Evolutionary conservation across 1,140 invertebrate species (phyloP), one percentile per base, ranked within the genome.

Genomic region (Carposina sasakii): DNA sequence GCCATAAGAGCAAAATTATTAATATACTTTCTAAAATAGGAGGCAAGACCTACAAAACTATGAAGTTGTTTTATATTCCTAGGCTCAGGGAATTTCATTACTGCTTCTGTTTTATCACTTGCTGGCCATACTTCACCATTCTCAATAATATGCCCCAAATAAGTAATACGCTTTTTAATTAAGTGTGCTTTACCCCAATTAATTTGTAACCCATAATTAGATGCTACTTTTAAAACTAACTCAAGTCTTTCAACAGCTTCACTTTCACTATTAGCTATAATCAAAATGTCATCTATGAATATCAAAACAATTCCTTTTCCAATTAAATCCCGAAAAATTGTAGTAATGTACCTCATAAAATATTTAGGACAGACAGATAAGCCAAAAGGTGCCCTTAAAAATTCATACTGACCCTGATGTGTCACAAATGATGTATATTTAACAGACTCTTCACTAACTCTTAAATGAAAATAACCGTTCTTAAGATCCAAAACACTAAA

Each of bases 11-110:
- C 40, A 42, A 24, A 42, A 9, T 26, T 3, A 9, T 42, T 13
- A 28, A 42, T 42, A 23, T 24, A 42, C 10, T 42, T 42, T 8
- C 40, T 22, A 10, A 42, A 42, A 6, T 42, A 42, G 3, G 40
- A 42, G 2, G 40, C 17, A 0, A 42, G 8, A 0, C 40, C 40
- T 16, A 42, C 28, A 4, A 24, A 42, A 2, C 40, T 28, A 1
- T 42, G 40, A 3, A 42, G 10, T 9, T 42, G 40, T 9, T 42
- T 42, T 0, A 22, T 16, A 9, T 23, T 42, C 8, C 3, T 4
- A 12, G 40, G 40, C 23, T 17, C 2, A 4, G 40, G 40, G 8
- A 42, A 42, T 23, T 21, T 42, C 0, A 22, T 21, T 2, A 42
- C 40, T 3, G 40, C 21, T 24, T 42, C 40, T 1, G 40, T 42